Evolutionary conservation across 37 sponge, comb jelly and placozoan genomes (phyloP), one percentile per base, ranked within the genome.

Genomic region (Beroe ovata): DNA sequence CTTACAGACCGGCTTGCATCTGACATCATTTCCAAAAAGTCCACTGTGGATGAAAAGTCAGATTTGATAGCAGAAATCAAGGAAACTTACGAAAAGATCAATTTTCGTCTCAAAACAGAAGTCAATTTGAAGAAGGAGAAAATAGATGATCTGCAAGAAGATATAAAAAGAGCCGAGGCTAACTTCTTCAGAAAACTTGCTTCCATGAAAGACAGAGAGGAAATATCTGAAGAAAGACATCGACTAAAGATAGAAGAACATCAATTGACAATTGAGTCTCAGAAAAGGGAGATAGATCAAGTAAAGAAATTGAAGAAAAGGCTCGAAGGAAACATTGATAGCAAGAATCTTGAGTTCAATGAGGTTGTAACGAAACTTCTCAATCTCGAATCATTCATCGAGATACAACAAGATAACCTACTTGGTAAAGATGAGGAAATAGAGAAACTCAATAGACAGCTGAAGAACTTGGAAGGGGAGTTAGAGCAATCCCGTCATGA

Each of bases 301-400:
- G 29, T 36, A 26, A 77, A 77, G 28, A 38, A 36, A 11, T 0
- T 77, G 1, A 77, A 77, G 16, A 42, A 39, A 23, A n/a, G 84
- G 4, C 41, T 77, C 29, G 84, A 77, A 42, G 38, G 33, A 3
- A 77, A 77, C 22, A 33, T 77, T 16, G 84, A 77, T 0, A 35
- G 33, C 21, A 77, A 77, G 22, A 77, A 77, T n/a, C 14, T 42
- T 23, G 84, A 77, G 54, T 77, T 77, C 84, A 77, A 77, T 42
- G 84, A 77, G 25, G 84, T 77, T 1, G 84, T 77, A 6, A 77
- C 84, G 4, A 77, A 77, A 77, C 54, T 77, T 11, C 38, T 77
- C 36, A 77, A 77, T 23, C 84, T 77, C 33, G 84, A 77, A 42
- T 32, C 26, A 23, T 54, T 77, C 0, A 77, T 77, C 22, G 84